These are phyloP conservation scores for Corynorhinus townsendii DNA, from an alignment of 2,113 vertebrate species.

Conservation along the genomic window DNA sequence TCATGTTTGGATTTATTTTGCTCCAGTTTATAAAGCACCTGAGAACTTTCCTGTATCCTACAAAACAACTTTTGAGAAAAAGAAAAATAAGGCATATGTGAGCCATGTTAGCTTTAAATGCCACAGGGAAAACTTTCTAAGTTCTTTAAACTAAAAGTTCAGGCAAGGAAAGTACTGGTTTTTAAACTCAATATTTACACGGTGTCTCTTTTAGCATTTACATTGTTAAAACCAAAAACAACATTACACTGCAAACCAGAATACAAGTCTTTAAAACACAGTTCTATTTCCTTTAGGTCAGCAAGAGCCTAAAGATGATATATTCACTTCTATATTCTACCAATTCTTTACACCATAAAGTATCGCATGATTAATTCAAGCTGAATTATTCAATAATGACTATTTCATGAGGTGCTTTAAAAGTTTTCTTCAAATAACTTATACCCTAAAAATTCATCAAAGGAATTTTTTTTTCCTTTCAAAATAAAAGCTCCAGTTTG, in stretches of 20 bases:
- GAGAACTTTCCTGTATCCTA: constrained; percentile 90
- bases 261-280: constrained; percentile 1
- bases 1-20: constrained; percentile 78
- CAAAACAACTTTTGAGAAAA: constrained; percentile 86
- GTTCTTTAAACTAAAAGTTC: not conserved
- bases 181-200: not conserved
- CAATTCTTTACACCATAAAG: not conserved
- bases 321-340: not conserved
- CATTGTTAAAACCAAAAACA: constrained; percentile 42
- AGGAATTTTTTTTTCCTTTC: not conserved
- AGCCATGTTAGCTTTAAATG: not conserved
- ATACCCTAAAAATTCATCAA: not conserved
- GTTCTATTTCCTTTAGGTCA: constrained; percentile 3
- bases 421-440: constrained; percentile 6
- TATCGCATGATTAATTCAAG: not conserved
- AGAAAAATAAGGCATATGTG: constrained; percentile 28
- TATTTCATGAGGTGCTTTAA: not conserved
- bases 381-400: not conserved
- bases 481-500: not conserved
- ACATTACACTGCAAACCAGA: constrained; percentile 14
- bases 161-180: not conserved
- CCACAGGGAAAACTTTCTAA: not conserved
- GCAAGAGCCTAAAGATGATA: not conserved
- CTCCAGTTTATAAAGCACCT: constrained; percentile 86
- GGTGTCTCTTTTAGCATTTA: constrained; percentile 6